Conservation (phyloP, 2,888 invertebrate species). For the Altica lythri region DNA sequence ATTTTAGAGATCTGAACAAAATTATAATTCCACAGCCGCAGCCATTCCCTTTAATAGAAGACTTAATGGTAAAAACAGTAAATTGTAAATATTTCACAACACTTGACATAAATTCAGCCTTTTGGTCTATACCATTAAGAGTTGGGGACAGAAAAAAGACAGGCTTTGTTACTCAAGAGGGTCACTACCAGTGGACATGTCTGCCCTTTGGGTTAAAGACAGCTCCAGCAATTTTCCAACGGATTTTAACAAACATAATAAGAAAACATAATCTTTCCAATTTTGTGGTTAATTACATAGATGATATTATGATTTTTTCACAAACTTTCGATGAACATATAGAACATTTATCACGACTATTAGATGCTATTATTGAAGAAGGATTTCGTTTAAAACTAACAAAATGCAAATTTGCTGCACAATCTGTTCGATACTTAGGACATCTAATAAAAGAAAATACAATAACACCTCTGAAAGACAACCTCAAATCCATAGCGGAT, state of each 20-base stretch:
- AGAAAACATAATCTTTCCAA: constrained; percentile 10
- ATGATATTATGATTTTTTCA: constrained; percentile 23
- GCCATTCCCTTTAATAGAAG: constrained; percentile 19
- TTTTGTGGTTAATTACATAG: constrained; percentile 20
- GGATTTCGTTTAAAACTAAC: constrained; percentile 19
- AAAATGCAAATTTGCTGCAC: constrained; percentile 20
- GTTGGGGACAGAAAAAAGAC: constrained; percentile 16
- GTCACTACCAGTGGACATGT: constrained; percentile 16
- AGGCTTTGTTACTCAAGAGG: constrained; percentile 20
- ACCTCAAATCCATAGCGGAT: constrained; percentile 8
- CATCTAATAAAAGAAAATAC: constrained; percentile 18
- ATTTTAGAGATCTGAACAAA: constrained; percentile 22
- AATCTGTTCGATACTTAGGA: constrained; percentile 12
- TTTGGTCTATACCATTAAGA: constrained; percentile 16
- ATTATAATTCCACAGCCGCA: constrained; percentile 16
- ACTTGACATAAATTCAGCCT: constrained; percentile 24
- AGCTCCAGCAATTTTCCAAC: constrained; percentile 19
- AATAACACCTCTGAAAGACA: constrained; percentile 13
- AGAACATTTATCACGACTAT: constrained; percentile 3
- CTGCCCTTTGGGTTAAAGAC: constrained; percentile 18
- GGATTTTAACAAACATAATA: constrained; percentile 15
- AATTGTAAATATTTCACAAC: no score
- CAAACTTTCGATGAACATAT: constrained; percentile 10
- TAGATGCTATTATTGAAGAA: constrained; percentile 14
- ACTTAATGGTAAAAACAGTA: constrained; percentile 11